phyloP scores from a whole-genome alignment of 2,113 vertebrate species.

The Sinocyclocheilus anshuiensis region DNA sequence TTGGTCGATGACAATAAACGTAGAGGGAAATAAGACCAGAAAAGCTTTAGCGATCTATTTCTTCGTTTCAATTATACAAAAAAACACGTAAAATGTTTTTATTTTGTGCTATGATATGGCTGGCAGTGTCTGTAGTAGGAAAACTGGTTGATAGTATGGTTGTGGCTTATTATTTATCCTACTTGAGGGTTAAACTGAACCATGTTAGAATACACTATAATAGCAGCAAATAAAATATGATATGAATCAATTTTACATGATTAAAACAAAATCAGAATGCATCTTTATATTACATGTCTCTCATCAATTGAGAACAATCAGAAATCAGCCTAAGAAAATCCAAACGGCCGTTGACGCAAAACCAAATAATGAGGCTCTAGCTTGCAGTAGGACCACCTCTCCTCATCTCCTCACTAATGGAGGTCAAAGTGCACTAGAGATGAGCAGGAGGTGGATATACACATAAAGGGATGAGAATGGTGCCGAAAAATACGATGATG shows the following conservation, averaged over 20 bases:
- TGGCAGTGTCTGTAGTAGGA: constrained; percentile 76
- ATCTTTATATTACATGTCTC: background rate
- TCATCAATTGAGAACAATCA: background rate
- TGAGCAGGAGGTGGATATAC: background rate
- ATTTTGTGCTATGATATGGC: constrained; percentile 70
- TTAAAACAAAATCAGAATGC: no score
- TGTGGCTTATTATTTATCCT: constrained; percentile 26
- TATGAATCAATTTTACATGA: background rate
- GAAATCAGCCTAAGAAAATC: background rate
- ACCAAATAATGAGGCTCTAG: background rate
- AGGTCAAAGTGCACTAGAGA: background rate
- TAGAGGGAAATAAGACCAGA: background rate
- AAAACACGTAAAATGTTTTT: constrained; percentile 46
- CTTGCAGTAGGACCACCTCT: constrained; percentile 16
- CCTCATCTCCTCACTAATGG: background rate
- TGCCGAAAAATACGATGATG: background rate
- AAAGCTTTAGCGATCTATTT: constrained; percentile 9
- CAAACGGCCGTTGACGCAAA: constrained; percentile 39
- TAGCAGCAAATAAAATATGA: background rate
- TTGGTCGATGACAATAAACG: constrained; percentile 17
- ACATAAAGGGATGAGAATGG: background rate
- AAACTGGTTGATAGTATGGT: constrained; percentile 70
- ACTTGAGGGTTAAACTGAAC: background rate
- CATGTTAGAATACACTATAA: background rate
- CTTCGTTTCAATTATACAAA: constrained; percentile 40